These are phyloP conservation scores for Myiotriccus ornatus DNA, from an alignment of 2,797 vertebrate genomes.

Conservation along the genomic window DNA sequence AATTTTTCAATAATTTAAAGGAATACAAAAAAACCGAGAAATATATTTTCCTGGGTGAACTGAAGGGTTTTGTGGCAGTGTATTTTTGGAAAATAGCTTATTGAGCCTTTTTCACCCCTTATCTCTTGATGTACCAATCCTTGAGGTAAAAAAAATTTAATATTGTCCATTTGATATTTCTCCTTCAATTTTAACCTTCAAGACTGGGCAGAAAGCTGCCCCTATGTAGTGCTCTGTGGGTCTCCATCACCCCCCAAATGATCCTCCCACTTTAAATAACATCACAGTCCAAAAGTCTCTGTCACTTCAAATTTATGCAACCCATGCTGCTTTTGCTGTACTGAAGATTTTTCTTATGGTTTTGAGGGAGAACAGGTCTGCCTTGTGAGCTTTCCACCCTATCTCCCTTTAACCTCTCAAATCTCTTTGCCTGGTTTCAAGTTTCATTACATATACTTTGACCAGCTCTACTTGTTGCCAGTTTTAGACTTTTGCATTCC, in stretches of 20 bases:
- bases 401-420: constrained; percentile 50
- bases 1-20: not conserved
- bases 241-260: not conserved
- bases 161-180: not conserved
- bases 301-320: constrained; percentile 50
- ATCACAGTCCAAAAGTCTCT: not conserved
- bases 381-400: constrained; percentile 2
- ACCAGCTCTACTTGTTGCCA: constrained; percentile 40
- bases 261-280: not conserved
- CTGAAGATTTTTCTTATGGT: constrained; percentile 16
- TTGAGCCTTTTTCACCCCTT: not conserved
- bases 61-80: not conserved
- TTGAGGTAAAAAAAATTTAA: not conserved
- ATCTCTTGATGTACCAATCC: not conserved
- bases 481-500: constrained; percentile 54
- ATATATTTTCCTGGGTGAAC: not conserved
- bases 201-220: not conserved
- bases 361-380: constrained; percentile 59
- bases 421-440: constrained; percentile 51
- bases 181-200: not conserved
- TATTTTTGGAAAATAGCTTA: not conserved
- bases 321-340: not conserved
- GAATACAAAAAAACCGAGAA: not conserved
- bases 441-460: constrained; percentile 56
- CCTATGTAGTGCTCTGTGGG: not conserved